phyloP scores from a whole-genome alignment of 1,140 invertebrate genomes.

The Drosophila nannoptera region DNA sequence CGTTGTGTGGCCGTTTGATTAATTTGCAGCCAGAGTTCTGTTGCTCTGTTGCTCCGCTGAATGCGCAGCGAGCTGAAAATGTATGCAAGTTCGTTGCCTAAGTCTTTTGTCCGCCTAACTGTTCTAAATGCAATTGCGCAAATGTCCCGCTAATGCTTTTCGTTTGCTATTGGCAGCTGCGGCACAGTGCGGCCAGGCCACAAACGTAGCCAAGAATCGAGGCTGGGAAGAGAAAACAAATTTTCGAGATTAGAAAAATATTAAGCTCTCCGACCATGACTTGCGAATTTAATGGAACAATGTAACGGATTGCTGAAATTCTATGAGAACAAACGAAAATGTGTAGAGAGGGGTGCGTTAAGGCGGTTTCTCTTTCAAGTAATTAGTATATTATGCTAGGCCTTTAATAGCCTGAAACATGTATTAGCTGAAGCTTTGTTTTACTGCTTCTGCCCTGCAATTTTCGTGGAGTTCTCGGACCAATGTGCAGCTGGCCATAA shows the following conservation, averaged over 20 bases:
- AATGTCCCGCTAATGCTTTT: constrained; percentile 42
- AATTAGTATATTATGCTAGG: no score
- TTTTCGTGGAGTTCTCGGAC: background rate
- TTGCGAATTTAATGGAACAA: background rate
- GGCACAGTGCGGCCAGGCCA: constrained; percentile 4
- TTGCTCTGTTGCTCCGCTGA: constrained; percentile 36
- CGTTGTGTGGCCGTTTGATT: constrained; percentile 70
- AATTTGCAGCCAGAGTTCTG: constrained; percentile 53
- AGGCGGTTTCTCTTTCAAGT: no score
- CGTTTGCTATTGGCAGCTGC: constrained; percentile 18
- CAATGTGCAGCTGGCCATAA: constrained; percentile 8
- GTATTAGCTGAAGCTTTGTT: no score
- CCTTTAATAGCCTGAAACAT: background rate
- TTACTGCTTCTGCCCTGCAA: no score
- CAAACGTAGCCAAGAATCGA: background rate
- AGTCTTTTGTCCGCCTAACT: constrained; percentile 52
- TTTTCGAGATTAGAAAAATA: background rate
- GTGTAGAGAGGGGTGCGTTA: background rate
- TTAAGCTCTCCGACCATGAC: constrained; percentile 3
- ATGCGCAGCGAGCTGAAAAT: constrained; percentile 63
- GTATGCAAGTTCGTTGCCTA: constrained; percentile 54
- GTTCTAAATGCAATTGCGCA: constrained; percentile 51
- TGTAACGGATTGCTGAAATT: background rate
- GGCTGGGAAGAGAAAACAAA: background rate
- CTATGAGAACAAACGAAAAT: no score